Conservation (phyloP, 1,140 invertebrate genomes). For the Anastrepha obliqua region DNA sequence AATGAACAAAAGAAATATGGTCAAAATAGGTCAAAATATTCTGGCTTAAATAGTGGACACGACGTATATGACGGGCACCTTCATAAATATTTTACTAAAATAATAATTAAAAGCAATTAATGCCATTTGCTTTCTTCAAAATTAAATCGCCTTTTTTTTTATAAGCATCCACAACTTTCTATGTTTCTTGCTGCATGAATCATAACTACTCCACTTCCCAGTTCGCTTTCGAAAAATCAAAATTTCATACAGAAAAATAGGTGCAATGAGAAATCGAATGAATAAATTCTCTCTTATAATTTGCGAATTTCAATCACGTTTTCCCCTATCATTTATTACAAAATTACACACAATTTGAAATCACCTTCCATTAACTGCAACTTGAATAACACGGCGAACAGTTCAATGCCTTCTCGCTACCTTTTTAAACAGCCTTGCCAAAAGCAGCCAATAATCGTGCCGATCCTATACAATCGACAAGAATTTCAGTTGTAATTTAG, state of each 20-base stretch:
- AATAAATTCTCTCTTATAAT: neutral
- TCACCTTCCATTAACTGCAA: neutral
- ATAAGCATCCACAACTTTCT: too few species aligned
- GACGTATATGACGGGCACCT: too few species aligned
- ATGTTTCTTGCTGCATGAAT: too few species aligned
- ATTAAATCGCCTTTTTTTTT: too few species aligned
- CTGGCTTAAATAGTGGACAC: too few species aligned
- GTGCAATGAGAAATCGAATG: neutral
- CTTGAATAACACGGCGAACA: neutral
- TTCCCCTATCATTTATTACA: neutral
- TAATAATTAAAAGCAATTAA: too few species aligned
- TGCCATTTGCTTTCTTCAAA: too few species aligned
- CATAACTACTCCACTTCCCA: neutral
- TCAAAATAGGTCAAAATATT: too few species aligned
- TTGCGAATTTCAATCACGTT: conserved; percentile 25
- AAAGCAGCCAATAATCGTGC: conserved; percentile 35
- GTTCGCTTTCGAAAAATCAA: neutral
- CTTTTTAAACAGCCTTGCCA: conserved; percentile 33
- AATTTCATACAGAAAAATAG: neutral
- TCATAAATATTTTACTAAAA: too few species aligned
- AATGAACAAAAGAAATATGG: too few species aligned
- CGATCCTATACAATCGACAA: conserved; percentile 46
- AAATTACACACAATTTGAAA: neutral
- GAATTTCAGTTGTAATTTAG: conserved; percentile 44
- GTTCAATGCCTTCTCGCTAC: conserved; percentile 27